A percentile compares a stretch with the other conserved stretches of the same genome.
These are phyloP conservation scores for Drosophila dives DNA, from an alignment of 2,888 invertebrate species.

Conservation along the genomic window DNA sequence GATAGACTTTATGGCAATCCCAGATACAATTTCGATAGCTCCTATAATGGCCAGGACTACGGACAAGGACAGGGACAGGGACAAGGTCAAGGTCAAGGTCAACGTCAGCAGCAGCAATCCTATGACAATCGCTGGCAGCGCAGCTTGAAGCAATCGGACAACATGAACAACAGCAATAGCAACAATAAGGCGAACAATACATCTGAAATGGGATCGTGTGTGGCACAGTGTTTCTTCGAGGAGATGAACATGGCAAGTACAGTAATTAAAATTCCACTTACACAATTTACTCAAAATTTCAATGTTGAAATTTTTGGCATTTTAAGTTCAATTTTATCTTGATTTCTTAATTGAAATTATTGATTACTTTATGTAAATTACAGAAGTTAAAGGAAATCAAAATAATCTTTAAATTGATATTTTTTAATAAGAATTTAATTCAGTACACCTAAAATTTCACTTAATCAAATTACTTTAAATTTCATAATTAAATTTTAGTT, in stretches of 20 bases:
- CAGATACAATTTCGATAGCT: conserved; percentile 40
- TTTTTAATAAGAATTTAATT: too few species aligned
- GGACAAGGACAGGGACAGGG: conserved; percentile 58
- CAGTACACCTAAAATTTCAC: too few species aligned
- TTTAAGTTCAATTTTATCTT: too few species aligned
- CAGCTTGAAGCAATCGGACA: conserved; percentile 49
- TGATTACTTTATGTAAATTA: too few species aligned
- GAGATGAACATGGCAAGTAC: conserved; percentile 88
- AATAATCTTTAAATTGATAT: too few species aligned
- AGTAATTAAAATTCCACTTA: neutral
- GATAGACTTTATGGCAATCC: conserved; percentile 34
- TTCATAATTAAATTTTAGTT: too few species aligned
- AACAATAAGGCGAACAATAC: conserved; percentile 65
- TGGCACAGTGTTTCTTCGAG: conserved; percentile 89
- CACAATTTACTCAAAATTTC: neutral
- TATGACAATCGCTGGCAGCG: conserved; percentile 64
- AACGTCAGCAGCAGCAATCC: conserved; percentile 42
- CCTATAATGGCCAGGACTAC: conserved; percentile 50
- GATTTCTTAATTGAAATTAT: too few species aligned
- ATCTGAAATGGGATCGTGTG: conserved; percentile 84
- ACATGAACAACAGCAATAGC: conserved; percentile 29
- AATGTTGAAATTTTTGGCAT: neutral
- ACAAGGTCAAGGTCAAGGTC: conserved; percentile 37
- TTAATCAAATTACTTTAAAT: too few species aligned
- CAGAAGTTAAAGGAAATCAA: too few species aligned